A percentile compares a stretch with the other conserved stretches of the same genome.
Evolutionary conservation across 1,140 invertebrate species (phyloP).

Genomic region (Cepaea nemoralis): DNA sequence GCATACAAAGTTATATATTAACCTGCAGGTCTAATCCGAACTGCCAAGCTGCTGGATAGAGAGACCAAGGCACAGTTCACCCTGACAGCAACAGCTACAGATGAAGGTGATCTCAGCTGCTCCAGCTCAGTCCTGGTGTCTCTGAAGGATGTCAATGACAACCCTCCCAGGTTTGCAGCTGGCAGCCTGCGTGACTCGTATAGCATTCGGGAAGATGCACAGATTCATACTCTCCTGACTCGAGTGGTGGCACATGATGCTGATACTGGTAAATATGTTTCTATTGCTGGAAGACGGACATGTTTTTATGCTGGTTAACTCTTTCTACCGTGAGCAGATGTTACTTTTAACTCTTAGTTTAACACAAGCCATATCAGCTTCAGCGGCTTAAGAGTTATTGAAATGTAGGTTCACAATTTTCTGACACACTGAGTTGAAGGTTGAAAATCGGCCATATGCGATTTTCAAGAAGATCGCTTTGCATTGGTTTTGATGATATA

Average conservation of each 20-base stretch:
- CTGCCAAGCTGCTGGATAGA: constrained; percentile 62
- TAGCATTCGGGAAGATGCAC: constrained; percentile 60
- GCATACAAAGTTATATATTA: no score
- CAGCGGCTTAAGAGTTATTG: no score
- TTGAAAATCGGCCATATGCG: no score
- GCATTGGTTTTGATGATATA: no score
- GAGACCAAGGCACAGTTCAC: constrained; percentile 52
- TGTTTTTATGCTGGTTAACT: no score
- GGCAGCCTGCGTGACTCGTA: constrained; percentile 51
- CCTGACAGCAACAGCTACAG: constrained; percentile 62
- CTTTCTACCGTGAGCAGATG: no score
- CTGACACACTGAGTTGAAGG: no score
- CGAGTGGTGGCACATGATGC: constrained; percentile 72
- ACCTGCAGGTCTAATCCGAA: constrained; percentile 71
- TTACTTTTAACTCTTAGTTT: no score
- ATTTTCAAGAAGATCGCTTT: no score
- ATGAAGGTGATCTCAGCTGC: constrained; percentile 75
- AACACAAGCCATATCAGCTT: no score
- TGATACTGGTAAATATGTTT: constrained; percentile 66
- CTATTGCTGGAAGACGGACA: no score
- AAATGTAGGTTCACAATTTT: no score
- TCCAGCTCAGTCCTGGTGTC: constrained; percentile 74
- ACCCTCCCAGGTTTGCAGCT: constrained; percentile 70
- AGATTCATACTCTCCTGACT: constrained; percentile 72
- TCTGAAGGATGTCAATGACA: constrained; percentile 81